Base-by-base conservation (phyloP, 2,888 invertebrate genomes). In the Epinotia bilunana region DNA sequence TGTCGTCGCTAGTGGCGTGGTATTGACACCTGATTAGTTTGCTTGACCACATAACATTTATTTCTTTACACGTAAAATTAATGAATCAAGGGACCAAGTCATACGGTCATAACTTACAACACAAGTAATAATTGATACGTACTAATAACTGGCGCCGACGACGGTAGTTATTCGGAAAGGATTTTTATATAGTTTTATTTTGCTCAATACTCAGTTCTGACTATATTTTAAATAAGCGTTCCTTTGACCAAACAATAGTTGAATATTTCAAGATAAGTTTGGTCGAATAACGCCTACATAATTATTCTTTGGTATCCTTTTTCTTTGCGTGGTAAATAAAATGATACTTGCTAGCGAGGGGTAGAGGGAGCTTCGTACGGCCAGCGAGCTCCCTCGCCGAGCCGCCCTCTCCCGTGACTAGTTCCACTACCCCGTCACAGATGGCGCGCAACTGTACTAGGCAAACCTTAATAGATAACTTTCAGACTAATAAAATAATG, bases 341-440 rank as follows among this genome's bases (percentile, higher is more conserved):
- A 53, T 53, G 53, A n/a, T 53, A 53, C 53, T 7, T 1, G 53
- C 53, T 1, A 53, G 53, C n/a, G 53, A 18, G 11, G 28, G 7
- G 13, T 58, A 68, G 58, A 58, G 68, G 69, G 69, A 69, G 69
- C 69, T 18, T 46, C 58, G 18, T n/a, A 1, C 18, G 9, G n/a
- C 39, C 3, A 43, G 9, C 18, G 11, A 57, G 18, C 39, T 39
- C 46, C 28, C 46, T 20, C 39, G 33, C 43, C 61, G 11, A 49
- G 74, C 43, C 58, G 60, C 64, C 74, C 53, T 57, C 20, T 49
- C 7, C 3, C 7, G 43, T 16, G 39, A 12, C 39, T 65, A 74
- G 70, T 74, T 64, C 60, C 60, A 53, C 74, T 74, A 74, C 65
- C 74, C 70, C 70, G n/a, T 64, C 23, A 65, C 20, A 74, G 74